These are phyloP conservation scores for Oscheius sp. DNA, from an alignment of 2,888 invertebrate species.

Conservation along the genomic window DNA sequence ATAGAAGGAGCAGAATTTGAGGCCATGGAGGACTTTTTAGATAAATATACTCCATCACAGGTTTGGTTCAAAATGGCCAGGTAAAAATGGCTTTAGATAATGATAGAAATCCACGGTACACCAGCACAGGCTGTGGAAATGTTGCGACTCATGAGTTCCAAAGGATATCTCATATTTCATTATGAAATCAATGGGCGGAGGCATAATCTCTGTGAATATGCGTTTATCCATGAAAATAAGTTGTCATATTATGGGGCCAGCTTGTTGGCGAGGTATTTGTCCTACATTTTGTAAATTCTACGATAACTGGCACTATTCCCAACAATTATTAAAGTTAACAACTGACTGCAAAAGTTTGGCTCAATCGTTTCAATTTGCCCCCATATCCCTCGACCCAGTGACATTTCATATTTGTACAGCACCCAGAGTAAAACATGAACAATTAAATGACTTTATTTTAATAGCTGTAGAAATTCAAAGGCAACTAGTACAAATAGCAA, in stretches of 20 bases:
- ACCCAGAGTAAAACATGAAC: not conserved
- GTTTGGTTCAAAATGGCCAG: not conserved
- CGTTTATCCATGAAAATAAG: constrained; percentile 41
- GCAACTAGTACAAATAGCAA: no score
- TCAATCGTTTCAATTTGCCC: not conserved
- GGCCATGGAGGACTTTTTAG: not conserved
- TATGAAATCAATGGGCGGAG: constrained; percentile 39
- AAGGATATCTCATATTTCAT: constrained; percentile 41
- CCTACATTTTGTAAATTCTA: no score
- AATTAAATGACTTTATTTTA: no score
- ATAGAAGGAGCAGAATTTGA: constrained; percentile 1
- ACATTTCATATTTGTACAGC: not conserved
- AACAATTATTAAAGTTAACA: not conserved
- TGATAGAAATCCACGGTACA: constrained; percentile 43
- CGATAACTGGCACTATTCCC: not conserved
- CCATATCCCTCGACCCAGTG: not conserved
- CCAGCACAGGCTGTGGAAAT: constrained; percentile 37
- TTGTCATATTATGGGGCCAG: constrained; percentile 40
- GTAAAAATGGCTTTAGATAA: constrained; percentile 26
- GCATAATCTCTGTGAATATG: constrained; percentile 39
- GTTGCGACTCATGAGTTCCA: constrained; percentile 36
- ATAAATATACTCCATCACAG: not conserved
- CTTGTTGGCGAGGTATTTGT: constrained; percentile 33
- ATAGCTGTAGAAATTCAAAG: no score
- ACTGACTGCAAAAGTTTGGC: not conserved